Evolutionary conservation across 1,140 invertebrate genomes (phyloP), one percentile per base, ranked within the genome.

Genomic region (Drosophila ananassae): DNA sequence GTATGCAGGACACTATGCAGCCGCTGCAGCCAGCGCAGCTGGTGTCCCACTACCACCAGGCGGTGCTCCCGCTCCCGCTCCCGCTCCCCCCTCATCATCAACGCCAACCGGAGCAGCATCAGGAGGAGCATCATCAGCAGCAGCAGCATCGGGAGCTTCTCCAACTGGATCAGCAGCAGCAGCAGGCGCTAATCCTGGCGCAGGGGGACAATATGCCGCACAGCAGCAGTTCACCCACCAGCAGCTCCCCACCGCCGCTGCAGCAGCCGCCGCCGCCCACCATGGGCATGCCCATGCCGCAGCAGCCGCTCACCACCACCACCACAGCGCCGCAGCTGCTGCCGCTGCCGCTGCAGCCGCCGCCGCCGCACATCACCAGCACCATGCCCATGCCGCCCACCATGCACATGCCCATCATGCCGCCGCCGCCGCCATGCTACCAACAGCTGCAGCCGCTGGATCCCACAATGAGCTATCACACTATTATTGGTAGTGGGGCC

Each of bases 321-420:
- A 76, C 66, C 58, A 64, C 73, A 58, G 53, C 73, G 61, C 75
- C 60, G 81, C 76, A 68, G 76, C 72, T 59, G 76, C 79, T 52
- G 79, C 73, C 53, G 76, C 79, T 47, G 73, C 79, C 71, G 79
- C 64, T 22, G 69, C 68, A 25, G 67, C 71, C 28, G 72, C 79
- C 92, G 79, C 91, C 91, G 74, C 92, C 92, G 92, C 93, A 91
- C 75, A 82, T 85, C 87, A 91, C 54, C 89, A 89, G 32, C 89
- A 83, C 52, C 84, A 85, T 73, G 71, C 71, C 71, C 71, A 73
- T 73, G 79, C 71, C 71, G 79, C 71, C 68, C 71, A 73, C 71
- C 71, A 73, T 73, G 71, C 71, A 63, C 72, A 74, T 74, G 71
- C 83, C 89, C 57, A 63, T 77, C 50, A 89, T 72, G 77, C 77